Percentiles rank a stretch among this genome's conserved stretches.
phyloP scores from a whole-genome alignment of 2,797 vertebrate genomes.

The Tiaroga cobitis region DNA sequence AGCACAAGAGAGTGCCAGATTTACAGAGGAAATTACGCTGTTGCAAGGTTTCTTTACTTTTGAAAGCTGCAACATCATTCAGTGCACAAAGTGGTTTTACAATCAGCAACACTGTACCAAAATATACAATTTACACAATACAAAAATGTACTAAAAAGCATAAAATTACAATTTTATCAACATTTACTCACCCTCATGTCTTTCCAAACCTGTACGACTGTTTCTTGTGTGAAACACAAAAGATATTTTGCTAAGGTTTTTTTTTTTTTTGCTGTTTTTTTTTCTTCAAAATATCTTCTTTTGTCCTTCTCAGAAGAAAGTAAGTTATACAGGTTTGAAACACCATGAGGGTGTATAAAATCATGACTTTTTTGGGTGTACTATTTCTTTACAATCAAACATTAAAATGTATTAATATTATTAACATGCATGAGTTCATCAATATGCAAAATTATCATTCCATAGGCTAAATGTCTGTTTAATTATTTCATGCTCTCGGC shows the following conservation, averaged over 20 bases:
- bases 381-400: not conserved
- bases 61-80: not conserved
- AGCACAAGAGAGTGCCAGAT: constrained; percentile 28
- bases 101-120: not conserved
- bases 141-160: not conserved
- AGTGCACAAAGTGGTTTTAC: not conserved
- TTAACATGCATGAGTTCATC: not conserved
- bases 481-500: not conserved
- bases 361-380: not conserved
- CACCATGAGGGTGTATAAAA: not conserved
- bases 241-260: not conserved
- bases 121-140: not conserved
- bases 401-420: not conserved
- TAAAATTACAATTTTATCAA: too few species aligned
- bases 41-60: not conserved
- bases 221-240: not conserved
- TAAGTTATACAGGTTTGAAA: not conserved
- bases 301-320: not conserved
- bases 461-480: not conserved
- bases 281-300: not conserved
- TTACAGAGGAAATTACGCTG: constrained; percentile 13
- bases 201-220: not conserved
- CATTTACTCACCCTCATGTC: not conserved
- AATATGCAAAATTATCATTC: not conserved
- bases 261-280: too few species aligned